Conservation (phyloP, 2,113 vertebrate genomes). For the Varanus komodoensis region DNA sequence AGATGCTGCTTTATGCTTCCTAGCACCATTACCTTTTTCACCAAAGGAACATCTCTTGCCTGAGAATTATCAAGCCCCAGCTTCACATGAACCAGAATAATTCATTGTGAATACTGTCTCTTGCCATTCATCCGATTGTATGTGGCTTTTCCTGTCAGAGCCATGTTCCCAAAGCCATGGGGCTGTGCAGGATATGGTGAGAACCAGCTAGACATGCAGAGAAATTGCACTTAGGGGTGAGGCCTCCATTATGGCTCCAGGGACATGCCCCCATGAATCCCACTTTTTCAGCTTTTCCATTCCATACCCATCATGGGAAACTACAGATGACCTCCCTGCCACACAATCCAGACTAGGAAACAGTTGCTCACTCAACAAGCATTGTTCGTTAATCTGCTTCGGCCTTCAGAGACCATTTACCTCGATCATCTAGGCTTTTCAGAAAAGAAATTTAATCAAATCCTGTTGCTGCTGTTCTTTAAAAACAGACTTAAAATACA, state of each 20-base stretch:
- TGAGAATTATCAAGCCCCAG: not conserved
- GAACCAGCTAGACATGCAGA: not conserved
- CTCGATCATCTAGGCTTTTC: conserved; percentile 2
- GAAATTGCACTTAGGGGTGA: not conserved
- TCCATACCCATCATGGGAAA: not conserved
- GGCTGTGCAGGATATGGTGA: not conserved
- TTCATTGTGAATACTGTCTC: not conserved
- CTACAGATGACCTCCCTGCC: not conserved
- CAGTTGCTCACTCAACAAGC: not conserved
- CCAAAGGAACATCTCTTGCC: not conserved
- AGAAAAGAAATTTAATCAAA: conserved; percentile 14
- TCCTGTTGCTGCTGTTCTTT: not conserved
- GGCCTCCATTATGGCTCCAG: not conserved
- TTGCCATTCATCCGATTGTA: not conserved
- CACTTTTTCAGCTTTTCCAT: not conserved
- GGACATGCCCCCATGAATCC: not conserved
- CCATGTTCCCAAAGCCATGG: not conserved
- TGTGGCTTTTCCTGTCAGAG: not conserved
- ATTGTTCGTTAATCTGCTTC: not conserved
- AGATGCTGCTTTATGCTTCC: too few species aligned
- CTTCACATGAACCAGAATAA: not conserved
- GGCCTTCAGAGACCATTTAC: not conserved
- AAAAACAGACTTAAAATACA: not conserved
- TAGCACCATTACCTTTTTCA: not conserved
- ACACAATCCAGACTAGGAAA: not conserved